Evolutionary conservation across 2,797 vertebrate genomes (phyloP).

Genomic region (Gallinago nigripennis): DNA sequence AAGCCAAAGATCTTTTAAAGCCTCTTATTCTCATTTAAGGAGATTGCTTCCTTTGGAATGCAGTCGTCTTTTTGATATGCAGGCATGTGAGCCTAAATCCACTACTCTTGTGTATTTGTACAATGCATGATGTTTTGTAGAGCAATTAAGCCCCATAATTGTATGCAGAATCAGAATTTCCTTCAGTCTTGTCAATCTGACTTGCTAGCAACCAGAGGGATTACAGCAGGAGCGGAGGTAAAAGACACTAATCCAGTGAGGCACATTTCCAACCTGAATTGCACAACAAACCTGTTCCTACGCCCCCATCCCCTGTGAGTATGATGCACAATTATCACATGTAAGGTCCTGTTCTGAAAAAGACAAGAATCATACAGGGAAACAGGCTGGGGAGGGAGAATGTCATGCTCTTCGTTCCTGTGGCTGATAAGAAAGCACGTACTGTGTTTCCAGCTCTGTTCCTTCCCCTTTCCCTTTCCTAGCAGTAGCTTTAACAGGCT

Average conservation of each 20-base stretch:
- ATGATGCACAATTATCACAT: not conserved
- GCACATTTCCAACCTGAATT: not conserved
- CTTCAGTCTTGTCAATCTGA: not conserved
- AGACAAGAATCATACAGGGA: rapidly evolving
- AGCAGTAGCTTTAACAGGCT: not conserved
- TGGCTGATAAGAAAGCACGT: not conserved
- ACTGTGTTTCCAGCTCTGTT: not conserved
- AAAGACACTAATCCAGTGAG: not conserved
- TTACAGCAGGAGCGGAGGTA: not conserved
- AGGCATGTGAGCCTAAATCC: slow-evolving; percentile 24
- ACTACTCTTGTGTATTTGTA: not conserved
- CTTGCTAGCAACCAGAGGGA: not conserved
- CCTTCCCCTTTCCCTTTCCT: not conserved
- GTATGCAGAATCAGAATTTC: not conserved
- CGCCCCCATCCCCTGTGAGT: not conserved
- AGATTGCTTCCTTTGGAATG: slow-evolving; percentile 45
- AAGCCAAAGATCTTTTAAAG: slow-evolving; percentile 28
- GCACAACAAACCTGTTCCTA: slow-evolving; percentile 52
- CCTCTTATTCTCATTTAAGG: slow-evolving; percentile 33
- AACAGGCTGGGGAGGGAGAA: not conserved
- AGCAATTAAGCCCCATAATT: not conserved
- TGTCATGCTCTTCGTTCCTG: rapidly evolving
- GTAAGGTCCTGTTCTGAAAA: not conserved
- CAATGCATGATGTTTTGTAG: not conserved
- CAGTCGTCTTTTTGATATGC: slow-evolving; percentile 39